phyloP scores from a whole-genome alignment of 2,888 invertebrate genomes.

The Drosophila differens region DNA sequence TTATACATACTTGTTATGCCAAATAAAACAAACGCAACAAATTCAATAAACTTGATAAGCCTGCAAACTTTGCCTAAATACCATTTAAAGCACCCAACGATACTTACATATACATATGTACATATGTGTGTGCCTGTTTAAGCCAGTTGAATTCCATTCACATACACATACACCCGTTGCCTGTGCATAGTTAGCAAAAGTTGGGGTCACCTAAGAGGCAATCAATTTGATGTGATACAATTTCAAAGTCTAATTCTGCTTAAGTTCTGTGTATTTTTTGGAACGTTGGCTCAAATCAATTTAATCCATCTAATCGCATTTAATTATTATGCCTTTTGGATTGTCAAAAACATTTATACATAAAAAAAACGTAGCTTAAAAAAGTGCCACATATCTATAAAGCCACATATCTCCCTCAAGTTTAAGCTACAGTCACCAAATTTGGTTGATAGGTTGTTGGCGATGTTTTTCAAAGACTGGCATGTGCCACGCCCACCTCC shows the following conservation, averaged over 20 bases:
- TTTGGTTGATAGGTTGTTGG: not conserved
- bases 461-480: no score
- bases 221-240: slow-evolving; percentile 21
- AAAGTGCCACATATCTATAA: no score
- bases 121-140: not conserved
- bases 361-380: not conserved
- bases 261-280: not conserved
- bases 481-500: no score
- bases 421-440: not conserved
- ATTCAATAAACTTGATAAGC: slow-evolving; percentile 20
- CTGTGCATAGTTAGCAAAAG: not conserved
- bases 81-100: not conserved
- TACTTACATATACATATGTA: not conserved
- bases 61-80: slow-evolving; percentile 9
- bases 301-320: not conserved
- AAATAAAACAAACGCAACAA: slow-evolving; percentile 1
- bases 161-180: not conserved
- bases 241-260: not conserved
- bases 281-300: not conserved
- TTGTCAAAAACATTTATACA: not conserved
- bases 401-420: no score
- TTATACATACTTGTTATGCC: slow-evolving; percentile 3
- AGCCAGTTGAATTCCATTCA: slow-evolving; percentile 6
- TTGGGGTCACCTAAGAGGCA: slow-evolving; percentile 10
- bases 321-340: not conserved